Evolutionary conservation across 2,113 vertebrate species (phyloP).

Genomic region (Tupaia tana): DNA sequence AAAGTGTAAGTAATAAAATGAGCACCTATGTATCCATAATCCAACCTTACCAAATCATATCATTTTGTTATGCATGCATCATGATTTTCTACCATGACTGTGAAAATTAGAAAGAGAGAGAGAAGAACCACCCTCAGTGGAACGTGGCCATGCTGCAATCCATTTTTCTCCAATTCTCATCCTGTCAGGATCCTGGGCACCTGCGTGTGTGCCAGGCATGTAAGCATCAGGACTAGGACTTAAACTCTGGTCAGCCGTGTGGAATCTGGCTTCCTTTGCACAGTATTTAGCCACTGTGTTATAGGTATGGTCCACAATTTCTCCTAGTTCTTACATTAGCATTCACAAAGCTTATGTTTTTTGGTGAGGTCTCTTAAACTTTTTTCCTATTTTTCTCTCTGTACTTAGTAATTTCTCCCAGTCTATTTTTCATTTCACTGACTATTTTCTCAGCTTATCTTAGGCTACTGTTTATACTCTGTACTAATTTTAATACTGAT

Average conservation of each 20-base stretch:
- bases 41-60: neutral
- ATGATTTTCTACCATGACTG: neutral
- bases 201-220: too few relatives aligned
- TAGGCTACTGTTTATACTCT: neutral
- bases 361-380: neutral
- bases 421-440: neutral
- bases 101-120: neutral
- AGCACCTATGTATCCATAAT: neutral
- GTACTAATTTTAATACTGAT: neutral
- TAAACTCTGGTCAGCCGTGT: too few relatives aligned
- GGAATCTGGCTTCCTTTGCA: too few relatives aligned
- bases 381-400: neutral
- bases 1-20: neutral
- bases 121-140: too few relatives aligned
- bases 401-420: neutral
- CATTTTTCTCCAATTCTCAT: too few relatives aligned
- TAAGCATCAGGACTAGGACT: too few relatives aligned
- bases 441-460: constrained; percentile 3
- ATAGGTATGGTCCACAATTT: neutral
- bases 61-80: neutral
- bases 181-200: too few relatives aligned
- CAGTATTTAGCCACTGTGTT: too few relatives aligned
- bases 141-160: too few relatives aligned
- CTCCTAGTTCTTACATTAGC: neutral
- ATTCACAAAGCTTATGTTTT: constrained; percentile 26